Evolutionary conservation across 2,888 invertebrate genomes (phyloP).

Genomic region (Phengaris alcon): DNA sequence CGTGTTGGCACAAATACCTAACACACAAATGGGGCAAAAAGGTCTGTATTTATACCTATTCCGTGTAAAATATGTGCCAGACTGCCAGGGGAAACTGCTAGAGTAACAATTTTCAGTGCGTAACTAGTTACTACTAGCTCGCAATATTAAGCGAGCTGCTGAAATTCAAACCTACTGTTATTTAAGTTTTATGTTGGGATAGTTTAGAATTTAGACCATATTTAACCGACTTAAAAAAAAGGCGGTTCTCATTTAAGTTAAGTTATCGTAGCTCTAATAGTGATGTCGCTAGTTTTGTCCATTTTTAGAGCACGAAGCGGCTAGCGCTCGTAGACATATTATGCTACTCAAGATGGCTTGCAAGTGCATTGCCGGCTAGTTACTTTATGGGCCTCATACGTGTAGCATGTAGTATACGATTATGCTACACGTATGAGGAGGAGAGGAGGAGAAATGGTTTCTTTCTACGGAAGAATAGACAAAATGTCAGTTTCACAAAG

Average conservation of each 20-base stretch:
- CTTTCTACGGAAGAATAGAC: too few relatives aligned
- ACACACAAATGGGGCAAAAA: slow-evolving; percentile 1
- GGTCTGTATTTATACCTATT: background rate
- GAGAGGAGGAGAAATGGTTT: too few relatives aligned
- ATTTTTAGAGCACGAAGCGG: too few relatives aligned
- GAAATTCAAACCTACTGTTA: background rate
- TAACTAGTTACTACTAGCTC: background rate
- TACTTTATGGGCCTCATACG: too few relatives aligned
- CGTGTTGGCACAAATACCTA: background rate
- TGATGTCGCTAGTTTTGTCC: too few relatives aligned
- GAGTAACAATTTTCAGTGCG: slow-evolving; percentile 10
- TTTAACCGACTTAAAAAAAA: background rate
- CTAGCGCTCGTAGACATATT: too few relatives aligned
- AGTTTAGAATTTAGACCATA: background rate
- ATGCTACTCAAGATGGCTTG: too few relatives aligned
- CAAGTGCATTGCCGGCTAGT: too few relatives aligned
- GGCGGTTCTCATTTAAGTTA: background rate
- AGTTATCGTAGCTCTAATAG: background rate
- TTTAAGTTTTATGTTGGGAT: background rate
- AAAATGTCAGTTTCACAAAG: too few relatives aligned
- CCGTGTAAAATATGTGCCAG: slow-evolving; percentile 11
- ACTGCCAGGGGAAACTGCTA: background rate
- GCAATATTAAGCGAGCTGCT: slow-evolving; percentile 4
- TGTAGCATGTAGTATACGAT: too few relatives aligned
- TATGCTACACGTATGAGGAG: too few relatives aligned